A percentile compares a stretch with the other conserved stretches of the same genome.
phyloP scores from a whole-genome alignment of 2,113 vertebrate species.

The Micronycteris hirsuta region DNA sequence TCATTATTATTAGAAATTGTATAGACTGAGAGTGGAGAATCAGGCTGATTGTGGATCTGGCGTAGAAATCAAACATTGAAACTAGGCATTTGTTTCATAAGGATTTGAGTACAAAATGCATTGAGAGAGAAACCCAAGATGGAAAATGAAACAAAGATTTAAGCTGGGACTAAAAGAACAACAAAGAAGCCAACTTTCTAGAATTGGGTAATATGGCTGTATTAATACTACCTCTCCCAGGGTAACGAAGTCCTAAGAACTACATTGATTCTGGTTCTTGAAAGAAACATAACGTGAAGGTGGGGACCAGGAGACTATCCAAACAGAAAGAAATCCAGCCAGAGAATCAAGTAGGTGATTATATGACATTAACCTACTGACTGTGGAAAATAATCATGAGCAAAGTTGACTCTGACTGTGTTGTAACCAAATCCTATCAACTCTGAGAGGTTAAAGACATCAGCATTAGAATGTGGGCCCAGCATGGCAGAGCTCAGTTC shows the following conservation, averaged over 20 bases:
- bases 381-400: neutral
- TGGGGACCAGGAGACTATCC: neutral
- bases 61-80: neutral
- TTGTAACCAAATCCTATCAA: conserved; percentile 19
- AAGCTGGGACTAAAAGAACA: neutral
- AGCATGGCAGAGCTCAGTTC: neutral
- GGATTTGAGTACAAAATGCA: neutral
- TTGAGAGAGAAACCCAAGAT: neutral
- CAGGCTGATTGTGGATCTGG: neutral
- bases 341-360: neutral
- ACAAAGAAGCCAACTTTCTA: neutral
- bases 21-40: neutral
- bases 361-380: neutral
- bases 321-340: neutral
- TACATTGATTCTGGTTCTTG: neutral
- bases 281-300: neutral
- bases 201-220: neutral
- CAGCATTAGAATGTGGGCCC: neutral
- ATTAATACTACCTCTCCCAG: neutral
- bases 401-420: neutral
- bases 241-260: neutral
- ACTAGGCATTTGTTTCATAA: neutral
- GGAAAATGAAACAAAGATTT: neutral
- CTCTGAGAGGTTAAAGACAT: neutral
- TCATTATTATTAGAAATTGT: neutral